phyloP scores from a whole-genome alignment of 2,113 vertebrate genomes.

The Pleuronectes platessa region DNA sequence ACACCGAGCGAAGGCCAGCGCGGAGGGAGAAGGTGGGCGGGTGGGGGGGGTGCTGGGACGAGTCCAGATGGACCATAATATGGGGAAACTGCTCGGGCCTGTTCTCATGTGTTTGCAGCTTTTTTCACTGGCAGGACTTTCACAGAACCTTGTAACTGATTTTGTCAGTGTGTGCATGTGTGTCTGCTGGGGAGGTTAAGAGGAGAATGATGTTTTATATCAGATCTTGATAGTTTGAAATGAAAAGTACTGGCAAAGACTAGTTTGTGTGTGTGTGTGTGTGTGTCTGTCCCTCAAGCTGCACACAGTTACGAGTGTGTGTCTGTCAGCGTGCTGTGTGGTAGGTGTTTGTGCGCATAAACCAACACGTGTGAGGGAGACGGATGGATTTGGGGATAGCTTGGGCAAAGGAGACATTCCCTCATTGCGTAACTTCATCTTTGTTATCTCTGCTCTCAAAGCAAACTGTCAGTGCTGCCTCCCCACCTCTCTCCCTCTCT shows the following conservation, averaged over 20 bases:
- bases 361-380: conserved; percentile 47
- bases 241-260: conserved; percentile 32
- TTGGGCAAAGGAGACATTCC: conserved; percentile 67
- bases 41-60: conserved; percentile 42
- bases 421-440: conserved; percentile 61
- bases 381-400: conserved; percentile 64
- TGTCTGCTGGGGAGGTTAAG: conserved; percentile 57
- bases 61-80: conserved; percentile 71
- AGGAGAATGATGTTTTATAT: conserved; percentile 57
- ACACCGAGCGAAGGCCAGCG: conserved; percentile 52
- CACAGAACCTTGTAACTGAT: conserved; percentile 60
- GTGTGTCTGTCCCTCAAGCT: conserved; percentile 24
- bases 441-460: conserved; percentile 69
- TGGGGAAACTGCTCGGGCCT: conserved; percentile 72
- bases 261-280: conserved; percentile 12
- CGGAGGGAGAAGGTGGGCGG: conserved; percentile 7
- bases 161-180: conserved; percentile 62
- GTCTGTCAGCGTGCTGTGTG: conserved; percentile 39
- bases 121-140: conserved; percentile 71
- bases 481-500: conserved; percentile 48
- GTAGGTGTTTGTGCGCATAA: conserved; percentile 53
- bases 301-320: conserved; percentile 32
- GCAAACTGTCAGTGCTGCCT: conserved; percentile 58
- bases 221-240: conserved; percentile 38
- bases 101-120: conserved; percentile 71